phyloP scores from a whole-genome alignment of 64 coral and sea anemone species.

The Anthopleura sola region DNA sequence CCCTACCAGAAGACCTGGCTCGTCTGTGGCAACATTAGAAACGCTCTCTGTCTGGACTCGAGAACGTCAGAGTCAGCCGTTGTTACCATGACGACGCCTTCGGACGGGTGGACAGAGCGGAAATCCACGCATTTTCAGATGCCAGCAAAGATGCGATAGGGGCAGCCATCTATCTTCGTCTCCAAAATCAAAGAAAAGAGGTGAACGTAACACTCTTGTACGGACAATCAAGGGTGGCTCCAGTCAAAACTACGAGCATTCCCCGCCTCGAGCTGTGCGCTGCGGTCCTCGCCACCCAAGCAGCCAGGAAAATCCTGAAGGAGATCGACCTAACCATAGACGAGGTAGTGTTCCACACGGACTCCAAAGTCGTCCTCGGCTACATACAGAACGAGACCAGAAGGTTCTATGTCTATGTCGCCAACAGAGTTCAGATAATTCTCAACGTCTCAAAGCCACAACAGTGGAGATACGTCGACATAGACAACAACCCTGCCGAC shows the following conservation, averaged over 20 bases:
- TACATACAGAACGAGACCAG: slow-evolving; percentile 29
- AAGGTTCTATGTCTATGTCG: slow-evolving; percentile 11
- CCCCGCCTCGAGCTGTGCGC: slow-evolving; percentile 36
- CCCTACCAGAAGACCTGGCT: slow-evolving; percentile 8
- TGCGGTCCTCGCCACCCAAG: slow-evolving; percentile 34
- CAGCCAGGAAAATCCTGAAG: slow-evolving; percentile 19
- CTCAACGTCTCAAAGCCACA: background rate
- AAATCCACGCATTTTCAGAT: slow-evolving; percentile 46
- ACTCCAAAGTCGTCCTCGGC: slow-evolving; percentile 26
- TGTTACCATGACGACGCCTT: slow-evolving; percentile 34
- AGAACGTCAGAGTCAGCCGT: slow-evolving; percentile 26
- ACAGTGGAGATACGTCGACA: slow-evolving; percentile 40
- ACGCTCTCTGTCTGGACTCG: background rate
- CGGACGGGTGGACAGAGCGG: slow-evolving; percentile 18
- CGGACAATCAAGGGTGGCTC: slow-evolving; percentile 53
- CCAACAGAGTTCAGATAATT: slow-evolving; percentile 31
- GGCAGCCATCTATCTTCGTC: slow-evolving; percentile 35
- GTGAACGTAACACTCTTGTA: slow-evolving; percentile 23
- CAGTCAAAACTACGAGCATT: background rate
- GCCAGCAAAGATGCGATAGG: slow-evolving; percentile 63
- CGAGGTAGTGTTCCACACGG: slow-evolving; percentile 10
- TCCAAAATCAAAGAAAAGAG: background rate
- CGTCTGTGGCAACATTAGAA: slow-evolving; percentile 42
- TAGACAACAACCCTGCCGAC: slow-evolving; percentile 1
- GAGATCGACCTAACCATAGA: slow-evolving; percentile 36